phyloP scores from a whole-genome alignment of 2,888 invertebrate species.

The Molanna angustata region DNA sequence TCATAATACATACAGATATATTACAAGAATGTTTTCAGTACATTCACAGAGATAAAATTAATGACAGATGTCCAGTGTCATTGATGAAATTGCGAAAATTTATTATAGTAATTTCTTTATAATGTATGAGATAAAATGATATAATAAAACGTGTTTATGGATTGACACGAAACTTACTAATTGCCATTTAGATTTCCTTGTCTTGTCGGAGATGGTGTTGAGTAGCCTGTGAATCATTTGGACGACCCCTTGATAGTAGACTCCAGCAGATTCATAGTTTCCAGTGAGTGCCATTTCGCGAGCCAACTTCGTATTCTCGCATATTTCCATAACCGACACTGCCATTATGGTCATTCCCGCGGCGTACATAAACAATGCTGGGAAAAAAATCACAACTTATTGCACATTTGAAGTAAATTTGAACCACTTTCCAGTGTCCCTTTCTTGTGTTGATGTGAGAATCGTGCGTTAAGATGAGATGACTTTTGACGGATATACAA shows the following conservation, averaged over 20 bases:
- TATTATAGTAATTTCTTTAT: too few species aligned
- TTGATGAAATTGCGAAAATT: too few species aligned
- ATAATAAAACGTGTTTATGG: too few species aligned
- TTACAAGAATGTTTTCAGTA: too few species aligned
- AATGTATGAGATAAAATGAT: too few species aligned
- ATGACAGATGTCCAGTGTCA: too few species aligned
- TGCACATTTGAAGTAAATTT: constrained; percentile 11
- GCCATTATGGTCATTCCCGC: constrained; percentile 76
- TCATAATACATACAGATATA: too few species aligned
- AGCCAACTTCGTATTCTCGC: constrained; percentile 92
- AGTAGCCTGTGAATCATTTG: constrained; percentile 88
- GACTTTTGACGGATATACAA: constrained; percentile 20
- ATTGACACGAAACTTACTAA: constrained; percentile 66
- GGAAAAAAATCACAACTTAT: constrained; percentile 13
- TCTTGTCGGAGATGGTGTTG: constrained; percentile 73
- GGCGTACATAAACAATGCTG: constrained; percentile 27
- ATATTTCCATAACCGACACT: constrained; percentile 86
- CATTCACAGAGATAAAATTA: too few species aligned
- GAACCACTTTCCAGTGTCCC: constrained; percentile 9
- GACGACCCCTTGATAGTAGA: constrained; percentile 90
- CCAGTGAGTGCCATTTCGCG: constrained; percentile 94
- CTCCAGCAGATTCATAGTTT: constrained; percentile 91
- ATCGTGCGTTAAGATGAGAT: constrained; percentile 6
- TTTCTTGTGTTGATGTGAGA: constrained; percentile 12
- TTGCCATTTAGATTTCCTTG: constrained; percentile 86